Conservation (phyloP, 2,797 vertebrate genomes). For the Smutsia temminckii region DNA sequence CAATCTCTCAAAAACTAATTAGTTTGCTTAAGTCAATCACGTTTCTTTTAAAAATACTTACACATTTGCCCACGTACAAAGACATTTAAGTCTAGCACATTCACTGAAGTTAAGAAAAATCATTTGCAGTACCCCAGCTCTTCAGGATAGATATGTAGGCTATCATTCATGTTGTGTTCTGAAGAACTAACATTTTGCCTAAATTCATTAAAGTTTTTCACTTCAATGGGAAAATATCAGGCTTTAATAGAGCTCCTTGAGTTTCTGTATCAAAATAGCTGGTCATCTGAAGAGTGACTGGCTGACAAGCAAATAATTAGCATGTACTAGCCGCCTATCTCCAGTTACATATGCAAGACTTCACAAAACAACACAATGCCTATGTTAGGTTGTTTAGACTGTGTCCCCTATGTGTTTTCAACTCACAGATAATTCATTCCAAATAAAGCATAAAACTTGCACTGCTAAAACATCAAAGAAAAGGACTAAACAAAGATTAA, state of each 20-base stretch:
- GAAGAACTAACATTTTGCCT: neutral
- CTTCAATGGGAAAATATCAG: slow-evolving; percentile 1
- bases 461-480: slow-evolving; percentile 36
- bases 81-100: slow-evolving; percentile 1
- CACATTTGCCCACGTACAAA: neutral
- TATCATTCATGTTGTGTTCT: neutral
- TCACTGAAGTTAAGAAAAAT: neutral
- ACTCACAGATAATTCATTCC: slow-evolving; percentile 57
- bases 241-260: neutral
- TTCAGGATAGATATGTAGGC: neutral
- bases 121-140: neutral
- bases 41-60: slow-evolving; percentile 10
- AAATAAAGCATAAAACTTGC: slow-evolving; percentile 60
- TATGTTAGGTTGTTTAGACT: slow-evolving; percentile 54
- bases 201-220: neutral
- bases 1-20: neutral
- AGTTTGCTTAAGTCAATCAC: neutral
- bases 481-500: slow-evolving; percentile 22
- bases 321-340: slow-evolving; percentile 9
- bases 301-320: slow-evolving; percentile 9
- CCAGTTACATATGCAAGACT: neutral
- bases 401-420: slow-evolving; percentile 52
- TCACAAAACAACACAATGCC: slow-evolving; percentile 40
- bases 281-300: slow-evolving; percentile 41
- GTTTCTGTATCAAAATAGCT: slow-evolving; percentile 33